Evolutionary conservation across 2,888 invertebrate species (phyloP).

Genomic region (Zaprionus bogoriensis): DNA sequence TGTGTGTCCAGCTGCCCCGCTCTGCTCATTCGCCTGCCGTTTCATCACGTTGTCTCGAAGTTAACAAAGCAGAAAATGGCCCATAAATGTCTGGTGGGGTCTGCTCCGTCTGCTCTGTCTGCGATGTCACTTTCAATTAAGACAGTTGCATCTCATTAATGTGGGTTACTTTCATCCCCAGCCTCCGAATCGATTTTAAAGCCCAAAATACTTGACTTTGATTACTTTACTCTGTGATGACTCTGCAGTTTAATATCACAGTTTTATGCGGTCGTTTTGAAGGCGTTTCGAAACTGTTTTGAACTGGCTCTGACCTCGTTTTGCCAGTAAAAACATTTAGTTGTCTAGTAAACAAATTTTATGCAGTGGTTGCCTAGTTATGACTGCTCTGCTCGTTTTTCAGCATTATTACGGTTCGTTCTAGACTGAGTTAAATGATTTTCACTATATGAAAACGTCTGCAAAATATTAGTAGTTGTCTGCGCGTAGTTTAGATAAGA

Average conservation of each 20-base stretch:
- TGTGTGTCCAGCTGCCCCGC: background rate
- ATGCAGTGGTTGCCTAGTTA: background rate
- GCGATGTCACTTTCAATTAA: slow-evolving; percentile 32
- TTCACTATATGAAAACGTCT: no score
- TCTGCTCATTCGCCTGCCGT: no score
- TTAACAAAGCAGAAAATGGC: slow-evolving; percentile 23
- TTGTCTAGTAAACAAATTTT: background rate
- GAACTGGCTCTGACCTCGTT: background rate
- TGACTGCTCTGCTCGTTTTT: no score
- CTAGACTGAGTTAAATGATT: no score
- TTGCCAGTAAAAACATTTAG: background rate
- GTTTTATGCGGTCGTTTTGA: background rate
- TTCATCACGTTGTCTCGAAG: slow-evolving; percentile 16
- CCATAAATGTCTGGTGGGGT: no score
- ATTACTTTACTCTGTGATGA: background rate
- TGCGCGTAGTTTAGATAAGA: no score
- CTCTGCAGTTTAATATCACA: background rate
- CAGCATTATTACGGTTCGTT: no score
- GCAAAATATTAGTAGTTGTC: no score
- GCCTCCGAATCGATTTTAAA: slow-evolving; percentile 3
- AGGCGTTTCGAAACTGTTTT: background rate
- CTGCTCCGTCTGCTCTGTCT: background rate
- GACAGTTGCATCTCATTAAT: slow-evolving; percentile 9
- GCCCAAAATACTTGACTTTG: slow-evolving; percentile 1
- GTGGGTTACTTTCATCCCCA: slow-evolving; percentile 5